Evolutionary conservation across 2,797 vertebrate genomes (phyloP).

Genomic region (Periophthalmus magnuspinnatus): DNA sequence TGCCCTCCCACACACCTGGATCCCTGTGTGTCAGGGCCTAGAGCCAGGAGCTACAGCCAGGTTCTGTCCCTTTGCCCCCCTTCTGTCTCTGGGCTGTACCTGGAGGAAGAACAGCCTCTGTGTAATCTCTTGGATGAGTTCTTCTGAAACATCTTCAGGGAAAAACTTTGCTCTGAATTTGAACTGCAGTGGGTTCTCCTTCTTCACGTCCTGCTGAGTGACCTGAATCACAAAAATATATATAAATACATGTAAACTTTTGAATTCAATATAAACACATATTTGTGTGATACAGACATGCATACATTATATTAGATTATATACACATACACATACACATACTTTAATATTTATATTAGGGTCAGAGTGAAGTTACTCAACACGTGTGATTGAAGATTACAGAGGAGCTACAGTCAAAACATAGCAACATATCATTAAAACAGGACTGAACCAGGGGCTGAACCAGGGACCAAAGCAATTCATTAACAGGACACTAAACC

Average conservation of each 20-base stretch:
- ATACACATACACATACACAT: no score
- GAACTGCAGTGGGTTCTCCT: conserved; percentile 96
- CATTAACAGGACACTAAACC: no score
- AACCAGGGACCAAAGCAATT: background rate
- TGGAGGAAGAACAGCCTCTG: conserved; percentile 97
- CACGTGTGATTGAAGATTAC: background rate
- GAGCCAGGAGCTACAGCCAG: no score
- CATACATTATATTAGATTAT: no score
- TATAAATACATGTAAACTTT: no score
- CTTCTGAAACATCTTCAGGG: conserved; percentile 94
- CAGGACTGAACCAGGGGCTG: background rate
- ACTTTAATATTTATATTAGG: no score
- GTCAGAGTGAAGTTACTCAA: no score
- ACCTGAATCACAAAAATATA: conserved; percentile 74
- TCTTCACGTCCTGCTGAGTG: conserved; percentile 95
- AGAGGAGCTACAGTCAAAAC: background rate
- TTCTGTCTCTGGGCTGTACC: conserved; percentile 62
- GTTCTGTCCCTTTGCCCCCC: no score
- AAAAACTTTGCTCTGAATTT: conserved; percentile 98
- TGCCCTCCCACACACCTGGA: background rate
- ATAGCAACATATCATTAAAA: background rate
- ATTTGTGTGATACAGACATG: no score
- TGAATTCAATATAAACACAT: no score
- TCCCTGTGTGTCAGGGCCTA: no score
- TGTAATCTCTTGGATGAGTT: conserved; percentile 95